Conservation (phyloP, 2,888 invertebrate genomes). For the Plemyria rubiginata region DNA sequence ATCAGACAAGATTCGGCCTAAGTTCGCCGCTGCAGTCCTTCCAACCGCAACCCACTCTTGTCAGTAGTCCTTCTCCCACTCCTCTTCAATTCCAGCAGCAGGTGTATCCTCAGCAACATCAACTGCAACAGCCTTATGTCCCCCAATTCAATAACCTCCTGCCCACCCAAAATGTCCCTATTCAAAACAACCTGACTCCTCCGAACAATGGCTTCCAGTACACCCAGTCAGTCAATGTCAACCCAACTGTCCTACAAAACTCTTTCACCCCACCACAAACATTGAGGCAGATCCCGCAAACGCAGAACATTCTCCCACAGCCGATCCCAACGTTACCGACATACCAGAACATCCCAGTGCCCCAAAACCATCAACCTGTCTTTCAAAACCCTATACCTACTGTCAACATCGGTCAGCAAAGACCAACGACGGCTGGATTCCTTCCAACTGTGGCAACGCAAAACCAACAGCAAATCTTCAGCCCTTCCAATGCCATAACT, state of each 20-base stretch:
- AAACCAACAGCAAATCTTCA: constrained; percentile 63
- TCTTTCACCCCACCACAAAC: constrained; percentile 60
- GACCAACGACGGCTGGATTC: constrained; percentile 72
- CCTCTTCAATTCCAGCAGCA: constrained; percentile 66
- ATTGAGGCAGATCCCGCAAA: constrained; percentile 58
- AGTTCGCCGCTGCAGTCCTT: constrained; percentile 74
- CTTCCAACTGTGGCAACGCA: constrained; percentile 67
- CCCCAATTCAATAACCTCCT: constrained; percentile 72
- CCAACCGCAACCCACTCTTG: constrained; percentile 60
- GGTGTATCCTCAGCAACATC: constrained; percentile 53
- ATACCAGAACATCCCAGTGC: constrained; percentile 63
- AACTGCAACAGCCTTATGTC: constrained; percentile 64
- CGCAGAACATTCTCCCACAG: constrained; percentile 66
- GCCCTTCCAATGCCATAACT: constrained; percentile 72
- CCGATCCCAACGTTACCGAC: constrained; percentile 67
- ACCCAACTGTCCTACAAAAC: constrained; percentile 57
- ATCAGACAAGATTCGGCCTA: constrained; percentile 78
- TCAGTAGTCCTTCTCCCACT: constrained; percentile 63
- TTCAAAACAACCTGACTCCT: constrained; percentile 55
- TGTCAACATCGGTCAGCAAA: constrained; percentile 68
- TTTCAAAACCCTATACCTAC: constrained; percentile 48
- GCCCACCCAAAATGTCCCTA: constrained; percentile 58
- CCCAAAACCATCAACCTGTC: constrained; percentile 51
- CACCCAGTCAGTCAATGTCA: constrained; percentile 57
- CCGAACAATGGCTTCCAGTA: constrained; percentile 65